Base-by-base conservation (phyloP, 2,113 vertebrate genomes). In the Eira barbara region DNA sequence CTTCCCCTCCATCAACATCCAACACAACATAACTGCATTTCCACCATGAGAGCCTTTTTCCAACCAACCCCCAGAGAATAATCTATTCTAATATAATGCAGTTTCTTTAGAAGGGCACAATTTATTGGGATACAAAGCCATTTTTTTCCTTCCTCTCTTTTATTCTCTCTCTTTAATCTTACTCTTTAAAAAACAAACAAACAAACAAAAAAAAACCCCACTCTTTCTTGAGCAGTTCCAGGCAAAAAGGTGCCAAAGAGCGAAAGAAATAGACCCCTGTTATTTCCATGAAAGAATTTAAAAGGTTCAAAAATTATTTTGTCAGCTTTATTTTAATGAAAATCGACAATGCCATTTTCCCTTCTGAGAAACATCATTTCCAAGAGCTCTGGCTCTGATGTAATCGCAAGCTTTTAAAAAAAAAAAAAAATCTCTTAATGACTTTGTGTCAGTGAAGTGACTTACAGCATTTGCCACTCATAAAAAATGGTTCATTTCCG, bases 11-110 rank as follows among this genome's bases (percentile, higher is more conserved):
- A 94, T 97, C 92, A 97, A 84, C 79, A 95, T 92, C 47, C 89
- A 83, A 91, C 95, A 96, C 59, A 89, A 80, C 20, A 2, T 76
- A 98, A 98, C 94, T 97, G 73, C 78, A 97, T 97, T 97, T 97
- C 92, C 78, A 95, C 79, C 39, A 91, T 0, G 21, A 92, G 27
- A 92, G 94, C 89, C 57, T 36, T 94, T 96, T 96, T 93, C n/a
- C 65, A 83, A 96, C 69, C 86, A 96, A 95, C 12, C 17, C 91
- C 42, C 42, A 91, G 86, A 96, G 83, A 92, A 95, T 94, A 95
- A 98, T 97, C 92, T 96, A 90, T 94, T 95, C 81, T 97, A 94
- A 97, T 88, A 94, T 79, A 91, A 97, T 85, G 52, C 47, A 73
- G 34, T 94, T 95, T 97, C 85, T 95, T 95, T 82, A 93, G 78